Conservation (phyloP, 2,113 vertebrate genomes). For the Notothenia rossii region DNA sequence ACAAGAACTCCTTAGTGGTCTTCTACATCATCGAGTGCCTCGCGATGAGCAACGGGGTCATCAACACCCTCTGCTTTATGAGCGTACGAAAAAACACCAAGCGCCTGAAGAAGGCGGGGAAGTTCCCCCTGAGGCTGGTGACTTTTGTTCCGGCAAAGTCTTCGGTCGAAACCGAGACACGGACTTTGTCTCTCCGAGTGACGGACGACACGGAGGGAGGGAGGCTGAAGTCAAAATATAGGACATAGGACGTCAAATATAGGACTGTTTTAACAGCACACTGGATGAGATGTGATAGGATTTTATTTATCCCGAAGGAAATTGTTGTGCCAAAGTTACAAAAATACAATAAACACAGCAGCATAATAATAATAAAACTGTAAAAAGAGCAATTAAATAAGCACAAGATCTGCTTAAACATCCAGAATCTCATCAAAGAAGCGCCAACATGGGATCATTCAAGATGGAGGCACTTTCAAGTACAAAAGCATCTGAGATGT, state of each 20-base stretch:
- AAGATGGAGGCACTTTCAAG: neutral
- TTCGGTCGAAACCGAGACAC: slow-evolving; percentile 85
- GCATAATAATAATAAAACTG: too few species aligned
- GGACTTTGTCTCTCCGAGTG: slow-evolving; percentile 81
- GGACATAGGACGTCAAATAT: slow-evolving; percentile 23
- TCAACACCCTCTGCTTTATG: slow-evolving; percentile 94
- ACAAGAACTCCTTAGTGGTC: slow-evolving; percentile 91
- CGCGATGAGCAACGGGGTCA: slow-evolving; percentile 96
- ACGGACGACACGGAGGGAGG: slow-evolving; percentile 89
- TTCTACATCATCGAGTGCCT: slow-evolving; percentile 95
- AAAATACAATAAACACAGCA: too few species aligned
- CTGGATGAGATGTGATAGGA: too few species aligned
- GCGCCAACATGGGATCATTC: neutral
- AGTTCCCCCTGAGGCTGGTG: slow-evolving; percentile 83
- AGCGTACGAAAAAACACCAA: slow-evolving; percentile 88
- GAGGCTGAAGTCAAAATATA: slow-evolving; percentile 76
- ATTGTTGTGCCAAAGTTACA: too few species aligned
- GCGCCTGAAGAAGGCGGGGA: slow-evolving; percentile 85
- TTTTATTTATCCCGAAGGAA: too few species aligned
- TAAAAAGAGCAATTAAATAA: too few species aligned
- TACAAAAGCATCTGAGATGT: neutral
- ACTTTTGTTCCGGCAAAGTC: slow-evolving; percentile 83
- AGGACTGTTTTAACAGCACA: neutral
- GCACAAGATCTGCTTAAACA: too few species aligned
- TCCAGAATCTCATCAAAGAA: neutral